Evolutionary conservation across 2,113 vertebrate genomes (phyloP).

Genomic region (Chascanopsetta lugubris): DNA sequence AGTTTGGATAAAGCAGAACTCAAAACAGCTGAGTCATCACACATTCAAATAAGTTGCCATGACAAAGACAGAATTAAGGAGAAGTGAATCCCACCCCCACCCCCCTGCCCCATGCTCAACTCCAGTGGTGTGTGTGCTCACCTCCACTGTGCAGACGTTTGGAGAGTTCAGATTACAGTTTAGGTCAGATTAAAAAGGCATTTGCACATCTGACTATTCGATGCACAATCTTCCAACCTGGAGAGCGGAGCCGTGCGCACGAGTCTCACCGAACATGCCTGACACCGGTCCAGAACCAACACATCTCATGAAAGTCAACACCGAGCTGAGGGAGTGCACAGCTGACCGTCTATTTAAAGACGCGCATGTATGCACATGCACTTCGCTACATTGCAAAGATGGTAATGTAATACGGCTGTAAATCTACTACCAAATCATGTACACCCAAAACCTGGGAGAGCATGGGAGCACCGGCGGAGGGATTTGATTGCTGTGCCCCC

Average conservation of each 20-base stretch:
- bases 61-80: too few relatives aligned
- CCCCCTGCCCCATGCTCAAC: background rate
- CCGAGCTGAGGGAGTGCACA: conserved; percentile 9
- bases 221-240: background rate
- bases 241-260: background rate
- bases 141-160: background rate
- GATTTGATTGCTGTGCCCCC: background rate
- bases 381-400: conserved; percentile 18
- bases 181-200: conserved; percentile 44
- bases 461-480: conserved; percentile 22
- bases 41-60: background rate
- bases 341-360: conserved; percentile 53
- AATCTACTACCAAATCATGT: conserved; percentile 11
- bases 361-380: background rate
- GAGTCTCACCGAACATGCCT: background rate
- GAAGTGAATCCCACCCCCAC: background rate
- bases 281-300: conserved; percentile 2
- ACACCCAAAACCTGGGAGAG: conserved; percentile 13
- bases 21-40: too few relatives aligned
- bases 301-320: conserved; percentile 18
- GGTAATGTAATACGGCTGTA: conserved; percentile 30
- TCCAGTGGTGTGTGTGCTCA: too few relatives aligned
- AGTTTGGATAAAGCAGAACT: too few relatives aligned
- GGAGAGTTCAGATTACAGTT: conserved; percentile 15
- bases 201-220: conserved; percentile 23